Evolutionary conservation across 2,888 invertebrate genomes (phyloP), one percentile per base, ranked within the genome.

Genomic region (Lithophane ornitopus): DNA sequence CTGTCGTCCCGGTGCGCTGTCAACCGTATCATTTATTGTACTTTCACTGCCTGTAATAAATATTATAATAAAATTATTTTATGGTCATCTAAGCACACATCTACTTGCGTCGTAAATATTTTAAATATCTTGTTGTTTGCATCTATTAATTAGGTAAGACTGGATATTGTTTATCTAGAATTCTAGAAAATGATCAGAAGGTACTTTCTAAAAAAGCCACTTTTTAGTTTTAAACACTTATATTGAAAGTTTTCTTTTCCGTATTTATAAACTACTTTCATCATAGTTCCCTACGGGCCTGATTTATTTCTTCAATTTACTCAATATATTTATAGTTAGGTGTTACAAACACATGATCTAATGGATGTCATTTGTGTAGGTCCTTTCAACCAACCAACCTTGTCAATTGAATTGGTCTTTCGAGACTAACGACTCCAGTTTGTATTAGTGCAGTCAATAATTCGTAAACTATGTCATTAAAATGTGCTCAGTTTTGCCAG

Each of bases 21-120:
- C 68, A 65, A 46, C n/a, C n/a, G n/a, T 4, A 39, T 46, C 26
- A 49, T 81, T 59, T 58, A 59, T 58, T 14, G 11, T 61, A 81
- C 81, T 80, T 81, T 81, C 81, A 65, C 81, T 44, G n/a, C 1
- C 2, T 46, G 22, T 69, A 62, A 56, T 75, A 74, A 74, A 74
- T 76, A 68, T 46, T n/a, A 63, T 72, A 59, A 71, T 46, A 61
- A 71, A 26, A 44, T 54, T 16, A 61, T 28, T 26, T 52, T 52
- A 52, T 68, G 19, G 19, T 52, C 52, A 28, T 65, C 52, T 34
- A 34, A 58, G 34, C 46, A 61, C 4, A 28, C 14, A 16, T 52
- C 2, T 34, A 39, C 22, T 66, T n/a, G 22, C 41, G 9, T 44
- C 49, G 14, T 41, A 68, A 49, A 58, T 74, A 22, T 19, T n/a